A percentile compares a stretch with the other conserved stretches of the same genome.
These are phyloP conservation scores for Chaunax sp. DNA, from an alignment of 2,797 vertebrate species.

Conservation along the genomic window DNA sequence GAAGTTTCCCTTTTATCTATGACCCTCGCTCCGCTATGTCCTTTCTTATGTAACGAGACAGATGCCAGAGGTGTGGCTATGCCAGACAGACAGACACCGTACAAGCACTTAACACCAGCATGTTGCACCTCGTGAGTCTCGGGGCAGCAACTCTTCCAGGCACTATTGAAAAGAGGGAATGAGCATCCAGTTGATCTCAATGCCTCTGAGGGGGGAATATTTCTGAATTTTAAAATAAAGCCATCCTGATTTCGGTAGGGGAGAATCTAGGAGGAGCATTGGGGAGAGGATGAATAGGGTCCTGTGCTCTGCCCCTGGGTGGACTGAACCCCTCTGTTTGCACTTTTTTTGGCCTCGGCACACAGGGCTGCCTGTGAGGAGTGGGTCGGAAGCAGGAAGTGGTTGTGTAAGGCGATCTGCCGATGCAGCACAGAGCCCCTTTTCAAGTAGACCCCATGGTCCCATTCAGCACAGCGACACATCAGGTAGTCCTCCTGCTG, in stretches of 20 bases:
- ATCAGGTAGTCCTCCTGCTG: conserved; percentile 81
- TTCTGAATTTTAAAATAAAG: conserved; percentile 82
- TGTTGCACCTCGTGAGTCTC: conserved; percentile 40
- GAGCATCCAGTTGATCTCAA: conserved; percentile 62
- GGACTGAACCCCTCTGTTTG: conserved; percentile 85
- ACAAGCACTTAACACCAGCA: conserved; percentile 49
- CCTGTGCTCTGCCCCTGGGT: conserved; percentile 82
- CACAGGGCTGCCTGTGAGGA: conserved; percentile 87
- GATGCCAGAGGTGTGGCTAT: conserved; percentile 36
- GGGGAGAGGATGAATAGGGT: conserved; percentile 84
- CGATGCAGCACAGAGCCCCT: conserved; percentile 82
- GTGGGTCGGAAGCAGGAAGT: conserved; percentile 91
- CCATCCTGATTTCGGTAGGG: conserved; percentile 65
- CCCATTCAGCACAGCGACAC: conserved; percentile 80
- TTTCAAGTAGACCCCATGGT: conserved; percentile 83
- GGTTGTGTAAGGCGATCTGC: conserved; percentile 88
- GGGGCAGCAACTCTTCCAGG: conserved; percentile 49
- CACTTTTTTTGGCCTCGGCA: conserved; percentile 83
- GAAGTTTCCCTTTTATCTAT: conserved; percentile 28
- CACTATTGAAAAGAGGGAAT: conserved; percentile 56
- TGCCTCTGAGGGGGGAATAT: conserved; percentile 72
- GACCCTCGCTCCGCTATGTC: conserved; percentile 21
- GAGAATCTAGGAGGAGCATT: conserved; percentile 71
- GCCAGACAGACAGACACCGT: conserved; percentile 28
- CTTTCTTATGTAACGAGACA: conserved; percentile 43